Conservation (phyloP, 2,113 vertebrate species). For the Chloropsis cyanopogon region DNA sequence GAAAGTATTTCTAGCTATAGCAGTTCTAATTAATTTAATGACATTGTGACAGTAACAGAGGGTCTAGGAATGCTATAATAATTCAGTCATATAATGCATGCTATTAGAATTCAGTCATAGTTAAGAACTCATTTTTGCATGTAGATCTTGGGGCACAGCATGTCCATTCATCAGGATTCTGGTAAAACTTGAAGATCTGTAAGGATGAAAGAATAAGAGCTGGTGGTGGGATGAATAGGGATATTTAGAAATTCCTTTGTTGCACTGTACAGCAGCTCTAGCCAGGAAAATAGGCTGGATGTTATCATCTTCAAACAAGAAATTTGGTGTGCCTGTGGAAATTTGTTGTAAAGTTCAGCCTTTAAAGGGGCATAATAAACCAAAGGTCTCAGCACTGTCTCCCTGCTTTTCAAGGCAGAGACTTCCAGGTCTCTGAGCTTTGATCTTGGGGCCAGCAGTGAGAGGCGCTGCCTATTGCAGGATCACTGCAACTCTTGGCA, state of each 20-base stretch:
- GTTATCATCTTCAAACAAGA: background rate
- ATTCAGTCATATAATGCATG: background rate
- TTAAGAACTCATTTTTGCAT: background rate
- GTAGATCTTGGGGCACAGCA: background rate
- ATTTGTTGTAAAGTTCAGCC: background rate
- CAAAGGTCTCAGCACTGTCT: background rate
- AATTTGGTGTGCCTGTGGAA: background rate
- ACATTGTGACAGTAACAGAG: background rate
- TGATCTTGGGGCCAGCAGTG: background rate
- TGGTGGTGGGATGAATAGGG: background rate
- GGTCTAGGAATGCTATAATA: background rate
- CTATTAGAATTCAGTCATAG: background rate
- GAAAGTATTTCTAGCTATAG: background rate
- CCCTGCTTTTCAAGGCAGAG: background rate
- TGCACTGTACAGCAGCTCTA: background rate
- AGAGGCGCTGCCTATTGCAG: background rate
- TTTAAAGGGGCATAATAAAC: background rate
- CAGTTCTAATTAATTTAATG: background rate
- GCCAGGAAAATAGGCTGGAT: background rate
- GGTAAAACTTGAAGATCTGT: background rate
- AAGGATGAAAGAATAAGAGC: background rate
- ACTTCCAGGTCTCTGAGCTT: conserved; percentile 11
- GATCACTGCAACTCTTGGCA: background rate
- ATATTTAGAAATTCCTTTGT: background rate
- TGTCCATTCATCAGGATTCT: background rate